Conservation (phyloP, 2,113 vertebrate species). For the Campylomormyrus numenius region DNA sequence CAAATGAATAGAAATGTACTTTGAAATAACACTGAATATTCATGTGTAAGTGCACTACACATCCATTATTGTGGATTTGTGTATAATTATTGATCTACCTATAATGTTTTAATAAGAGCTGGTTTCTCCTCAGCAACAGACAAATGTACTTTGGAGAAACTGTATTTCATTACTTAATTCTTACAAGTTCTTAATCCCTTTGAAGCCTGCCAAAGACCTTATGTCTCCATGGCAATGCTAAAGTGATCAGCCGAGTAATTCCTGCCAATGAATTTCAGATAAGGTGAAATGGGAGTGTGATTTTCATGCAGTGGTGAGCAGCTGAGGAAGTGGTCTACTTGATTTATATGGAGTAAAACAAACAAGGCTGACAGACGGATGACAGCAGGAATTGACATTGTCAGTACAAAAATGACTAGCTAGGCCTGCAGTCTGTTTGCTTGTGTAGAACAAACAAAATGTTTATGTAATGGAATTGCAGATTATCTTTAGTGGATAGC, state of each 20-base stretch:
- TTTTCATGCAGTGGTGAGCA: slow-evolving; percentile 83
- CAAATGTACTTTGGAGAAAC: slow-evolving; percentile 50
- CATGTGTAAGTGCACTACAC: neutral
- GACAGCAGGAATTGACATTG: slow-evolving; percentile 88
- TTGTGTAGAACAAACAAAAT: slow-evolving; percentile 82
- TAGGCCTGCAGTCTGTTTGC: slow-evolving; percentile 89
- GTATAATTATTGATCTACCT: neutral
- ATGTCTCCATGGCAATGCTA: slow-evolving; percentile 78
- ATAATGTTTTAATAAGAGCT: slow-evolving; percentile 2
- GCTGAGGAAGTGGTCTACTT: slow-evolving; percentile 73
- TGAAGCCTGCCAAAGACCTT: slow-evolving; percentile 73
- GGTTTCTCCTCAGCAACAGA: slow-evolving; percentile 39
- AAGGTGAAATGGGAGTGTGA: slow-evolving; percentile 80
- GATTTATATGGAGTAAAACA: slow-evolving; percentile 90
- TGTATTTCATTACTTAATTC: slow-evolving; percentile 68
- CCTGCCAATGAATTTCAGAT: slow-evolving; percentile 88
- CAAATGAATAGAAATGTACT: neutral
- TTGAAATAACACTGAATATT: slow-evolving; percentile 5
- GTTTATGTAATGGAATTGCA: slow-evolving; percentile 51
- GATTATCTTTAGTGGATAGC: too few species aligned
- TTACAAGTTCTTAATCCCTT: slow-evolving; percentile 74
- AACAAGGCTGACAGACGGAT: slow-evolving; percentile 79
- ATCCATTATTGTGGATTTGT: neutral
- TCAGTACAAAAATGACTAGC: slow-evolving; percentile 88
- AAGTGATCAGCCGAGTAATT: slow-evolving; percentile 78